Evolutionary conservation across 2,888 invertebrate genomes (phyloP).

Genomic region (Sinodicranocentrus sp.): DNA sequence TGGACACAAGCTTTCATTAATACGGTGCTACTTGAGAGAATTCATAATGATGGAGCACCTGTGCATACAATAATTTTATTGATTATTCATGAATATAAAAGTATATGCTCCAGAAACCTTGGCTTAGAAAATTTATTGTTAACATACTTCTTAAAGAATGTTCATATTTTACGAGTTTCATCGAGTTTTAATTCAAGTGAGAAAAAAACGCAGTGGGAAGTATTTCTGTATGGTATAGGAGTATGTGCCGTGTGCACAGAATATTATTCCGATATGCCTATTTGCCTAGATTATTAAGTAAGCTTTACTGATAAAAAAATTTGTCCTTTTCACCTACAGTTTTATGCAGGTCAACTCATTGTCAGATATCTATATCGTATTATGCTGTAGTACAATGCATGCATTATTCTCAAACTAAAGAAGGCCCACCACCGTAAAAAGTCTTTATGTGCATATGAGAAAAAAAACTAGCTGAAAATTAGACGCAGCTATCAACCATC

Average conservation of each 20-base stretch:
- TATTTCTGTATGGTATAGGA: no score
- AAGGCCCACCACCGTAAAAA: background rate
- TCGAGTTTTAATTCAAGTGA: no score
- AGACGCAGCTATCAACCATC: background rate
- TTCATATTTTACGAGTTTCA: no score
- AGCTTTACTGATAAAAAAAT: no score
- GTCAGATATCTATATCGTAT: no score
- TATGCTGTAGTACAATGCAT: background rate
- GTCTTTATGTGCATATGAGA: background rate
- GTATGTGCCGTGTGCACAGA: no score
- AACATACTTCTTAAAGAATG: no score
- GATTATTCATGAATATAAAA: constrained; percentile 21
- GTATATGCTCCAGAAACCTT: constrained; percentile 6
- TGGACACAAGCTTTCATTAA: background rate
- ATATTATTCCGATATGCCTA: no score
- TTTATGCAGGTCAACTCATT: background rate
- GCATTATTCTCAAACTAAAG: background rate
- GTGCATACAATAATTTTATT: constrained; percentile 16
- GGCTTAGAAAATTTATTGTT: background rate
- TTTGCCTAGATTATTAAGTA: no score
- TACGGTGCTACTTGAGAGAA: constrained; percentile 1
- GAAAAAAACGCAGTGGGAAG: no score
- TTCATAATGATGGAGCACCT: constrained; percentile 3
- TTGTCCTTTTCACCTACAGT: no score
- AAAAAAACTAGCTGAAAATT: background rate